These are phyloP conservation scores for Silurus meridionalis DNA, from an alignment of 2,113 vertebrate species.

Conservation along the genomic window DNA sequence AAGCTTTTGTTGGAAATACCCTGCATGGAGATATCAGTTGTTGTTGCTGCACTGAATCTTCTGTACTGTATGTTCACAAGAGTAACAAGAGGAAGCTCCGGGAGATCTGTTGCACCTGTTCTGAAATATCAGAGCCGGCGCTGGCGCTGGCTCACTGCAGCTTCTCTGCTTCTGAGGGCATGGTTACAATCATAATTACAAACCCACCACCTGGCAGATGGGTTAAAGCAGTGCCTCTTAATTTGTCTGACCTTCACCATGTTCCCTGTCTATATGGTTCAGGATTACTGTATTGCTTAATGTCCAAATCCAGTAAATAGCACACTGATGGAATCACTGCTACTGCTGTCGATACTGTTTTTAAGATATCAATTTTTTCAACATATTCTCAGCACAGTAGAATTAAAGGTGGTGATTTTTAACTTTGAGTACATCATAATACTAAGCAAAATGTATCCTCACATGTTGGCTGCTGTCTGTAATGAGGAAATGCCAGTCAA, in stretches of 20 bases:
- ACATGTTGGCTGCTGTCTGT: neutral
- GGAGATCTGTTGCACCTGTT: slow-evolving; percentile 17
- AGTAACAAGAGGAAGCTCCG: neutral
- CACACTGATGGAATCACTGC: neutral
- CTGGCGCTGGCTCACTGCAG: neutral
- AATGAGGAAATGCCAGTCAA: neutral
- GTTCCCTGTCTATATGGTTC: slow-evolving; percentile 3
- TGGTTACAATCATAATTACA: slow-evolving; percentile 9
- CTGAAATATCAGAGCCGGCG: neutral
- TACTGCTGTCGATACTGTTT: neutral
- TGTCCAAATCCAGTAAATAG: neutral
- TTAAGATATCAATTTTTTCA: neutral
- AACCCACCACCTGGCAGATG: neutral
- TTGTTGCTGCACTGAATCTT: neutral
- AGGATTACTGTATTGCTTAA: neutral
- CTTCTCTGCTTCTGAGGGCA: neutral
- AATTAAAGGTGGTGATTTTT: neutral
- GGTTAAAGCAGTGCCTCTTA: neutral
- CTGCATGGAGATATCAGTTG: no score
- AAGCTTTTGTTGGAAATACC: neutral
- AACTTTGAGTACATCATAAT: neutral
- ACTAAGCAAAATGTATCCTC: neutral
- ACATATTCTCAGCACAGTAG: neutral
- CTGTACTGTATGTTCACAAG: neutral
- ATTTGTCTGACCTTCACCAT: slow-evolving; percentile 5